A percentile compares a stretch with the other conserved stretches of the same genome.
phyloP scores from a whole-genome alignment of 2,888 invertebrate genomes.

The Odontocerum albicorne region DNA sequence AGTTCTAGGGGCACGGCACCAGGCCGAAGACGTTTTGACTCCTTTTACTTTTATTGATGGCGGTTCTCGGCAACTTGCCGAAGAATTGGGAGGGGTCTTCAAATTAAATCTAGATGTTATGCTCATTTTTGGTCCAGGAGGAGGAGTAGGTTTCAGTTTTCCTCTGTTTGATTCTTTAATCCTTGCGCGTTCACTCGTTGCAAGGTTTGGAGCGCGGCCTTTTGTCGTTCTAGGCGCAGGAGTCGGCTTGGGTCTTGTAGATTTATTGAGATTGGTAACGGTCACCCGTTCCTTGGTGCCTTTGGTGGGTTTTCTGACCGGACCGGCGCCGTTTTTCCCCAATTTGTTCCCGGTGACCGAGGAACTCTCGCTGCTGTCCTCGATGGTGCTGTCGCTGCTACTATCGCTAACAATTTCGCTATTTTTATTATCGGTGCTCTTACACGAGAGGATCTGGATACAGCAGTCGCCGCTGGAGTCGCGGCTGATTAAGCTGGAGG shows the following conservation, averaged over 20 bases:
- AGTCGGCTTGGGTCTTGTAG: constrained; percentile 54
- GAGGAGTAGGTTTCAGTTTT: constrained; percentile 53
- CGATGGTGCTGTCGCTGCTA: constrained; percentile 66
- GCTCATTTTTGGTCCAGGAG: constrained; percentile 48
- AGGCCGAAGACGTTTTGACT: constrained; percentile 58
- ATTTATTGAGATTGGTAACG: constrained; percentile 54
- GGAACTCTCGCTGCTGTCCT: constrained; percentile 78
- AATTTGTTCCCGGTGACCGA: constrained; percentile 61
- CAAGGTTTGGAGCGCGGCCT: constrained; percentile 54
- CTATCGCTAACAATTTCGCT: constrained; percentile 46
- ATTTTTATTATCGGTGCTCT: constrained; percentile 44
- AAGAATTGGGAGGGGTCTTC: constrained; percentile 49
- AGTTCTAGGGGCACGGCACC: constrained; percentile 62
- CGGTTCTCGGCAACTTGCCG: constrained; percentile 57
- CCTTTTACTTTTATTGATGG: constrained; percentile 53
- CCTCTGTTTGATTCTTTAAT: constrained; percentile 61
- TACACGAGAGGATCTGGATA: constrained; percentile 43
- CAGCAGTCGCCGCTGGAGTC: constrained; percentile 72
- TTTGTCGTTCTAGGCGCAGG: constrained; percentile 57
- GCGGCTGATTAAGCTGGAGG: constrained; percentile 76
- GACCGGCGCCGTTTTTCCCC: constrained; percentile 42
- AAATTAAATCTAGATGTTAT: constrained; percentile 44
- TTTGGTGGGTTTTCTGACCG: constrained; percentile 48
- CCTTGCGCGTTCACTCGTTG: constrained; percentile 60
- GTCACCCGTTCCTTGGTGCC: constrained; percentile 59